Evolutionary conservation across 2,888 invertebrate genomes (phyloP).

Genomic region (Dryobotodes eremita): DNA sequence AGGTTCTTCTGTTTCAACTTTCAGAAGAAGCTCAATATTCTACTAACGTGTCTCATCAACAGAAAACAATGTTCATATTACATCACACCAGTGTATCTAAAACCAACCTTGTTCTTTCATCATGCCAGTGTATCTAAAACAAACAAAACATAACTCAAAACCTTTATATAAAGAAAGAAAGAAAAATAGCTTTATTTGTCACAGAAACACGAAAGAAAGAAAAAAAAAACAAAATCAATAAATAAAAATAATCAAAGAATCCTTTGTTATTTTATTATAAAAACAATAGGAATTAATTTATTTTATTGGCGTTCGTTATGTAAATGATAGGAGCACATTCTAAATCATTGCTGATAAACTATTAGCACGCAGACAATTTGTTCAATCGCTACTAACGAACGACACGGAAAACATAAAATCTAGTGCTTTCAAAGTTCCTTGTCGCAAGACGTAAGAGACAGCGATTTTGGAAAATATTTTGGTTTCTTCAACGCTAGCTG

Average conservation of each 20-base stretch:
- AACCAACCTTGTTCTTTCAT: too few species aligned
- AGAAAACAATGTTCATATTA: not conserved
- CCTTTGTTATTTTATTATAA: conserved; percentile 39
- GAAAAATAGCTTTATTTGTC: too few species aligned
- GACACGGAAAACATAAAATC: conserved; percentile 72
- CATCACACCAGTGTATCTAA: not conserved
- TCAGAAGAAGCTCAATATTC: not conserved
- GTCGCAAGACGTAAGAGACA: conserved; percentile 50
- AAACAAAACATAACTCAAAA: conserved; percentile 38
- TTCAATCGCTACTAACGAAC: conserved; percentile 72
- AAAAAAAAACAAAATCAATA: too few species aligned
- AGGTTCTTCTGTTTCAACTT: not conserved
- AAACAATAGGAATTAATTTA: conserved; percentile 54
- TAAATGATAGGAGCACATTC: conserved; percentile 54
- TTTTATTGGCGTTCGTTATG: conserved; percentile 47
- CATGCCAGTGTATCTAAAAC: conserved; percentile 2
- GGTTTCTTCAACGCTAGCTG: not conserved
- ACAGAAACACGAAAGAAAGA: too few species aligned
- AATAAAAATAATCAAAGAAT: not conserved
- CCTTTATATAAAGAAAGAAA: conserved; percentile 3
- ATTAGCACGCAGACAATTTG: conserved; percentile 68
- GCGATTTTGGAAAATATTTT: conserved; percentile 33
- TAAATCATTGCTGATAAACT: conserved; percentile 51
- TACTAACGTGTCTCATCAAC: not conserved
- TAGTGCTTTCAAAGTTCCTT: conserved; percentile 69